Evolutionary conservation across 2,113 vertebrate species (phyloP).

Genomic region (Cyanocitta stelleri): DNA sequence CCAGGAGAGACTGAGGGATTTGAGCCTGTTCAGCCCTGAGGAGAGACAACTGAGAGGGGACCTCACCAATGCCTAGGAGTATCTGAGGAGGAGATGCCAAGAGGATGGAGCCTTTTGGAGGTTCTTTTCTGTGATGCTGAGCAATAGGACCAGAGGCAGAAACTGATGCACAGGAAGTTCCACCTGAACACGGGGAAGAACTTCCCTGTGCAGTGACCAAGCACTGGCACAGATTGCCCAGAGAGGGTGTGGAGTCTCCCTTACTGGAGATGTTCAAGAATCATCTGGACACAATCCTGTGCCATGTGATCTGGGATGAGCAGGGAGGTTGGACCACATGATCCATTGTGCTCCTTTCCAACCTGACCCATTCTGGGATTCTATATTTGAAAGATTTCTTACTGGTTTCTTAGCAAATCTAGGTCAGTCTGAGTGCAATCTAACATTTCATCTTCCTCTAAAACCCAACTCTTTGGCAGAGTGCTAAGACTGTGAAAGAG

Average conservation of each 20-base stretch:
- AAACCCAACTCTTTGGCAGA: not conserved
- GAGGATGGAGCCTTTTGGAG: not conserved
- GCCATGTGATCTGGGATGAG: not conserved
- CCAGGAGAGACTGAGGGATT: not conserved
- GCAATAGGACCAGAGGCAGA: not conserved
- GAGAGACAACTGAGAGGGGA: not conserved
- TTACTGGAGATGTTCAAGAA: not conserved
- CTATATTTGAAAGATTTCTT: not conserved
- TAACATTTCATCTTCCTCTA: not conserved
- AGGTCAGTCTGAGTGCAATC: not conserved
- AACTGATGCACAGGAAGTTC: not conserved
- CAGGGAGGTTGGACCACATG: not conserved
- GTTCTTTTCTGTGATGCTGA: not conserved
- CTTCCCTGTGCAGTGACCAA: accelerated
- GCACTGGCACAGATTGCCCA: not conserved
- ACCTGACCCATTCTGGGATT: not conserved
- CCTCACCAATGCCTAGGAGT: not conserved
- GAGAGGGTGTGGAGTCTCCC: not conserved
- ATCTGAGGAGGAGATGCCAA: not conserved
- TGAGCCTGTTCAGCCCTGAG: not conserved
- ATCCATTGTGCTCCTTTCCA: not conserved
- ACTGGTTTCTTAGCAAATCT: not conserved
- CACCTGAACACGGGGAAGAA: not conserved
- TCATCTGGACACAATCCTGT: not conserved
- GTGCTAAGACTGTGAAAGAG: not conserved